These are phyloP conservation scores for Scaptomyza cyrtandrae DNA, from an alignment of 2,888 invertebrate species.

Conservation along the genomic window DNA sequence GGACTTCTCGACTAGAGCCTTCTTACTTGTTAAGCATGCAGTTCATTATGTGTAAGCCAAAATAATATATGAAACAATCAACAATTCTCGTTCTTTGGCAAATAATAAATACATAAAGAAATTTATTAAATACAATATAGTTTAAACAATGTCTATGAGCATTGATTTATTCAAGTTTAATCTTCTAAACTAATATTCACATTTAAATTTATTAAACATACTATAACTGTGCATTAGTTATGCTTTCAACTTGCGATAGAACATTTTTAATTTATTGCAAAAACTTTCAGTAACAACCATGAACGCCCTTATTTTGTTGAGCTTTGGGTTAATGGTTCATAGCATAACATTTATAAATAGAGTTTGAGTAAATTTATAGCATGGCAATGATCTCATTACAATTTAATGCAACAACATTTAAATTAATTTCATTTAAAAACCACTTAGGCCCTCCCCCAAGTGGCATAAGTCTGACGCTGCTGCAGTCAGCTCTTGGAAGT, in stretches of 20 bases:
- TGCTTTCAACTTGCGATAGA: background rate
- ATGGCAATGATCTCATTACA: slow-evolving; percentile 77
- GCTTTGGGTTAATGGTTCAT: slow-evolving; percentile 41
- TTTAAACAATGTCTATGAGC: background rate
- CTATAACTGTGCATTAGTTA: background rate
- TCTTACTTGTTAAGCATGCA: no score
- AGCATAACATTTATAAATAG: slow-evolving; percentile 69
- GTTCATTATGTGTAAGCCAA: background rate
- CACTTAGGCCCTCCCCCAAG: slow-evolving; percentile 79
- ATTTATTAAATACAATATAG: no score
- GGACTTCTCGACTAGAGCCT: no score
- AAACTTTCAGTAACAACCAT: slow-evolving; percentile 26
- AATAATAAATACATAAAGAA: no score
- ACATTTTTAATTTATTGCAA: slow-evolving; percentile 2
- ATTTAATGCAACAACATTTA: slow-evolving; percentile 70
- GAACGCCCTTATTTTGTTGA: slow-evolving; percentile 53
- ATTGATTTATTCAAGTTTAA: background rate
- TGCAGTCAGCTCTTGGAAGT: slow-evolving; percentile 61
- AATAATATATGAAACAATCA: background rate
- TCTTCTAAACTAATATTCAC: background rate
- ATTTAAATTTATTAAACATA: background rate
- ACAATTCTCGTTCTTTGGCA: background rate
- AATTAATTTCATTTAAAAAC: slow-evolving; percentile 79
- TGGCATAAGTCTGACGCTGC: slow-evolving; percentile 48
- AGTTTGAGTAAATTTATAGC: slow-evolving; percentile 71